Percentiles rank a stretch among this genome's conserved stretches.
These are phyloP conservation scores for Diplodus sargus DNA, from an alignment of 2,797 vertebrate genomes.

Conservation along the genomic window DNA sequence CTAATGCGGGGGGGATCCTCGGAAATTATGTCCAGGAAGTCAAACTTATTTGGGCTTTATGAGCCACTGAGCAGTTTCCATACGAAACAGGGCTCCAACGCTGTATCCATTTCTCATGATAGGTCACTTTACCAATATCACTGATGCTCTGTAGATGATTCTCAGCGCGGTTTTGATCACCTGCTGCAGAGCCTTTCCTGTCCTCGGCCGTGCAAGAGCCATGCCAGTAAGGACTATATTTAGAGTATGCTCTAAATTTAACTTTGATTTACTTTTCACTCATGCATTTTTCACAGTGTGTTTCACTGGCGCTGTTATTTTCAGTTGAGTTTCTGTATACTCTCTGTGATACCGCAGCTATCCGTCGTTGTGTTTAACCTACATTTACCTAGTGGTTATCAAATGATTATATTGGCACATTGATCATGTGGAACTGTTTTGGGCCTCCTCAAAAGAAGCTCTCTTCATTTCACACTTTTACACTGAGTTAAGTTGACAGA, in stretches of 20 bases:
- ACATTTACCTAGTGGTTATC: background rate
- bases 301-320: background rate
- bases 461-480: background rate
- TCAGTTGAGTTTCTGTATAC: background rate
- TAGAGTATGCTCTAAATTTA: background rate
- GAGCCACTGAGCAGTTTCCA: too few relatives aligned
- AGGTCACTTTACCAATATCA: too few relatives aligned
- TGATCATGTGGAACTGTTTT: background rate
- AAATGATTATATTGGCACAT: background rate
- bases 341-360: background rate
- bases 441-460: background rate
- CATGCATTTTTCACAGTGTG: background rate
- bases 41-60: too few relatives aligned
- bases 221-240: too few relatives aligned
- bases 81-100: too few relatives aligned
- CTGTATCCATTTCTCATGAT: too few relatives aligned
- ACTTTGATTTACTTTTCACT: background rate
- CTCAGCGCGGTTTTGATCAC: too few relatives aligned
- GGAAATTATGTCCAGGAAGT: too few relatives aligned
- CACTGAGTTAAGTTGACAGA: slow-evolving; percentile 17
- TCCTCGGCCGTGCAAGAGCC: too few relatives aligned
- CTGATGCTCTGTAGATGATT: too few relatives aligned
- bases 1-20: too few relatives aligned
- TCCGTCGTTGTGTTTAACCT: background rate
- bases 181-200: too few relatives aligned